Evolutionary conservation across 2,888 invertebrate genomes (phyloP).

Genomic region (Troides helena): DNA sequence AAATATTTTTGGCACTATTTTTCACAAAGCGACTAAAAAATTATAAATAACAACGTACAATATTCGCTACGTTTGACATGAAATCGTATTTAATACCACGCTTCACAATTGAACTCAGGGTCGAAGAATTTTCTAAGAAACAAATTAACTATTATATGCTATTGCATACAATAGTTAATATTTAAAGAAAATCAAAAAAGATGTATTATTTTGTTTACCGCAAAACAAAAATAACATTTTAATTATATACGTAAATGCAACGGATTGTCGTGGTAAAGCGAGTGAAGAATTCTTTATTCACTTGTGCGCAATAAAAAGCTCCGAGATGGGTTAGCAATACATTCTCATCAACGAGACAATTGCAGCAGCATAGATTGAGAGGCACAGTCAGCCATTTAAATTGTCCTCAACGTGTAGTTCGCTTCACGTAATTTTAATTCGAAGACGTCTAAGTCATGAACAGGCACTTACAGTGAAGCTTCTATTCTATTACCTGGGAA

Average conservation of each 20-base stretch:
- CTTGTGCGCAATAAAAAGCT: conserved; percentile 14
- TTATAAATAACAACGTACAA: not conserved
- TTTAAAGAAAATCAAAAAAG: too few species aligned
- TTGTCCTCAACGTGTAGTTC: conserved; percentile 5
- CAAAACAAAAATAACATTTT: too few species aligned
- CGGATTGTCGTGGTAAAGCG: too few species aligned
- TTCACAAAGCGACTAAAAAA: not conserved
- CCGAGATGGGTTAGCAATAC: conserved; percentile 10
- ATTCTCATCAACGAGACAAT: conserved; percentile 3
- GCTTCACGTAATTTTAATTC: not conserved
- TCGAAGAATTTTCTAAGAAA: not conserved
- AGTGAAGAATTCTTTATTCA: not conserved
- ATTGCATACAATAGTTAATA: too few species aligned
- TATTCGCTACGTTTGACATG: not conserved
- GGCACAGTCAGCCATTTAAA: not conserved
- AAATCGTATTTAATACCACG: not conserved
- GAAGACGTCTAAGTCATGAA: conserved; percentile 4
- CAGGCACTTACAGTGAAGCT: conserved; percentile 1
- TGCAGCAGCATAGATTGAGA: conserved; percentile 3
- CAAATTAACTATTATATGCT: too few species aligned
- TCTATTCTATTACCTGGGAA: not conserved
- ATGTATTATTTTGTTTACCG: too few species aligned
- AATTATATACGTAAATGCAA: too few species aligned
- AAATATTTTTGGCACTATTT: not conserved
- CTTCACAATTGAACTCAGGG: not conserved